These are phyloP conservation scores for Calyptommatus sinebrachiatus DNA, from an alignment of 2,113 vertebrate species.

Conservation along the genomic window DNA sequence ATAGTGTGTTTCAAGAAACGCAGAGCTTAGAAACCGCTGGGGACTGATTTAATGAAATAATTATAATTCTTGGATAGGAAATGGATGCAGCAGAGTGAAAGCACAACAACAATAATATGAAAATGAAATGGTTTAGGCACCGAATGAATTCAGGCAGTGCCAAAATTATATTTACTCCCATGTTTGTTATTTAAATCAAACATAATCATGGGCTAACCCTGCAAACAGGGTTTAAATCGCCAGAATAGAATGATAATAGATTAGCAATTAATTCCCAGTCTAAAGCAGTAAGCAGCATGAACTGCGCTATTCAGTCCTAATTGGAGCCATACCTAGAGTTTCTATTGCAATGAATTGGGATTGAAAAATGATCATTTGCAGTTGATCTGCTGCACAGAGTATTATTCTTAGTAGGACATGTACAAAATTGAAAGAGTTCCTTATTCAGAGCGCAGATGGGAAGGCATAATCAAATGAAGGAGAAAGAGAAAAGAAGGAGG, in stretches of 20 bases:
- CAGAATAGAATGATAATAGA: neutral
- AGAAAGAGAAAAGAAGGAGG: too few species aligned
- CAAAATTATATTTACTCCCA: neutral
- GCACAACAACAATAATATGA: neutral
- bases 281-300: neutral
- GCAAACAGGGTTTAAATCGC: too few species aligned
- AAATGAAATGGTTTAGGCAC: neutral
- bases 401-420: too few species aligned
- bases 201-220: neutral
- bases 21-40: neutral
- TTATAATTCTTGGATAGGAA: constrained; percentile 36
- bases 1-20: constrained; percentile 11
- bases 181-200: neutral
- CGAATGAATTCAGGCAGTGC: constrained; percentile 6
- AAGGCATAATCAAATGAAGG: too few species aligned
- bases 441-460: too few species aligned
- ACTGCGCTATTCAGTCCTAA: too few species aligned
- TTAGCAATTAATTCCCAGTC: neutral
- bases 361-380: neutral
- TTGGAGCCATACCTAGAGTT: neutral
- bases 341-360: neutral
- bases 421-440: too few species aligned
- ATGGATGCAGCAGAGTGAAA: constrained; percentile 28
- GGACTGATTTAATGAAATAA: neutral
- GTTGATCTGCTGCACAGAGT: neutral